phyloP scores from a whole-genome alignment of 92 coral and sea anemone species.

The Diadumene lineata region DNA sequence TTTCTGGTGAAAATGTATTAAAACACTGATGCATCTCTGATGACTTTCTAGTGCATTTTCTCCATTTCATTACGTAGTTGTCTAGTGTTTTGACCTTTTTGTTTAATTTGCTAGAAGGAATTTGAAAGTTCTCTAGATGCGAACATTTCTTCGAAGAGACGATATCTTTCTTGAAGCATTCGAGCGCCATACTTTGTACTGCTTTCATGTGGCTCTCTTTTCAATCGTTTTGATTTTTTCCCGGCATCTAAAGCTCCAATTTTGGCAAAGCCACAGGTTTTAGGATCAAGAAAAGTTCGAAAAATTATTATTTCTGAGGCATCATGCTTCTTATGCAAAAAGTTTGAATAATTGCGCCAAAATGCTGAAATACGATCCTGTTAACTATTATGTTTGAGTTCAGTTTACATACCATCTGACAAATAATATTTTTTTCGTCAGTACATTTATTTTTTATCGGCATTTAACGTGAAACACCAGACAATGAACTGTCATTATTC shows the following conservation, averaged over 20 bases:
- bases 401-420: too few relatives aligned
- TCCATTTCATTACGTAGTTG: constrained; percentile 32
- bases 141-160: constrained; percentile 32
- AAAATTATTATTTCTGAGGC: too few relatives aligned
- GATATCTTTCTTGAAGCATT: constrained; percentile 15
- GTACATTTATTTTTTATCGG: too few relatives aligned
- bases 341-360: too few relatives aligned
- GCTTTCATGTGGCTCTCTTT: constrained; percentile 31
- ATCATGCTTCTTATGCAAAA: too few relatives aligned
- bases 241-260: constrained; percentile 33
- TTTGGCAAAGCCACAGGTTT: constrained; percentile 50
- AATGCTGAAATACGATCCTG: too few relatives aligned
- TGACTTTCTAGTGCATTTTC: constrained; percentile 10
- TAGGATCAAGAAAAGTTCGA: constrained; percentile 38
- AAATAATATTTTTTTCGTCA: too few relatives aligned
- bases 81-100: constrained; percentile 24
- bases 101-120: constrained; percentile 6
- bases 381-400: too few relatives aligned
- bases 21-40: constrained; percentile 19
- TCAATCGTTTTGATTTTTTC: constrained; percentile 8
- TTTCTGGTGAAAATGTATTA: constrained; percentile 21
- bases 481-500: too few relatives aligned
- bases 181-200: constrained; percentile 37
- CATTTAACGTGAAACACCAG: too few relatives aligned
- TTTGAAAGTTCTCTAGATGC: not conserved